Conservation (phyloP, 2,113 vertebrate genomes). For the Bolborhynchus lineola region DNA sequence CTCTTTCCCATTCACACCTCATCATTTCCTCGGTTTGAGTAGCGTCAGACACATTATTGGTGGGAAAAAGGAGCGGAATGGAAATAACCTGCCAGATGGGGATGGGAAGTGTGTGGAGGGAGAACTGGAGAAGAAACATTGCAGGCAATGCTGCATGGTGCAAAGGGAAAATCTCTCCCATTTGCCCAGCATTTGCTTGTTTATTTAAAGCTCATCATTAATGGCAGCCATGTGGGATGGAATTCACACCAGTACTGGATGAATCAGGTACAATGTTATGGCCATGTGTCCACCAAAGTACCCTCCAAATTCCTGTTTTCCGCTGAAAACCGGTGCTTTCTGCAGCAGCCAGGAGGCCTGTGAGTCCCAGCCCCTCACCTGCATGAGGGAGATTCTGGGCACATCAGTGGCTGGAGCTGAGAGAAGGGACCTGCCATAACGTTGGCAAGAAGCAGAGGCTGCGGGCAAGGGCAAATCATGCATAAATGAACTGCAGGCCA, state of each 20-base stretch:
- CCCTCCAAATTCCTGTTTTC: background rate
- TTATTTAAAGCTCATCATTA: constrained; percentile 20
- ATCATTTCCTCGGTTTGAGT: background rate
- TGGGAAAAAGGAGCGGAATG: background rate
- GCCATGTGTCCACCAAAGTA: background rate
- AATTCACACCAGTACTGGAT: background rate
- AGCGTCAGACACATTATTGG: background rate
- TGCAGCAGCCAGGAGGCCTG: background rate
- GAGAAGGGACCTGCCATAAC: background rate
- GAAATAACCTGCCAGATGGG: constrained; percentile 43
- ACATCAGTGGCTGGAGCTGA: background rate
- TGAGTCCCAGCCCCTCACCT: background rate
- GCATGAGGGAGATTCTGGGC: background rate
- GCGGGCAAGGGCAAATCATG: background rate
- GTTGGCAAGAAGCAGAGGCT: background rate
- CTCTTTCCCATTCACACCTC: background rate
- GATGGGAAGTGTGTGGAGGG: background rate
- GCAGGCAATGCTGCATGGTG: background rate
- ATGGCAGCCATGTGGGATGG: background rate
- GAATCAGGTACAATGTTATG: background rate
- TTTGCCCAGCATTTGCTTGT: background rate
- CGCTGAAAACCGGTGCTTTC: background rate
- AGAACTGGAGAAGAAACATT: background rate
- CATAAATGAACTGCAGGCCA: background rate
- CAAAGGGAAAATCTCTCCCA: background rate